phyloP scores from a whole-genome alignment of 2,797 vertebrate species.

The Scyliorhinus canicula region DNA sequence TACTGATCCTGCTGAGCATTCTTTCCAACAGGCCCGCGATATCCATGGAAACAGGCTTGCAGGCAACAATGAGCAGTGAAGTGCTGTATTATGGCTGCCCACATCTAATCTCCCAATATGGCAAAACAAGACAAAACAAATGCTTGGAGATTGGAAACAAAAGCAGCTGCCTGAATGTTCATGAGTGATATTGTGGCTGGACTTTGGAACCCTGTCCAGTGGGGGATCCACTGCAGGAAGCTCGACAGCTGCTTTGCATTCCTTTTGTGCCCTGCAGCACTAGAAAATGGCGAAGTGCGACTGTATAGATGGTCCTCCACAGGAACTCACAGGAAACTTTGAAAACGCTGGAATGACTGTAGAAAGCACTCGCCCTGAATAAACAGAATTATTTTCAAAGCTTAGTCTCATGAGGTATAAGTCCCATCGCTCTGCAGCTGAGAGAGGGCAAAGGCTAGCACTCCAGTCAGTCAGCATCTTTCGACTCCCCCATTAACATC shows the following conservation, averaged over 20 bases:
- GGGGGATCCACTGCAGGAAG: no score
- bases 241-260: no score
- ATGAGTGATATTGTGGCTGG: not conserved
- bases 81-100: not conserved
- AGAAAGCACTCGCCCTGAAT: not conserved
- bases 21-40: not conserved
- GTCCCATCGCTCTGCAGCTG: not conserved
- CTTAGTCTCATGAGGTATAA: not conserved
- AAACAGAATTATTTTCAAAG: not conserved
- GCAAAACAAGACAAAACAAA: not conserved
- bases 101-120: not conserved
- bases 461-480: not conserved
- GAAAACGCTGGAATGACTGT: not conserved
- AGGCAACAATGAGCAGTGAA: not conserved
- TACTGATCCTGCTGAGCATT: not conserved
- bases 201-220: not conserved
- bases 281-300: not conserved
- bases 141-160: not conserved
- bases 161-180: not conserved
- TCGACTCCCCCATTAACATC: not conserved
- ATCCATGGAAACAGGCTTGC: not conserved
- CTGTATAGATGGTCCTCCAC: not conserved
- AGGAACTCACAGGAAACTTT: not conserved
- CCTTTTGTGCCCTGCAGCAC: not conserved
- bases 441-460: not conserved